phyloP scores from a whole-genome alignment of 2,113 vertebrate species.

The Nycticorax nycticorax region DNA sequence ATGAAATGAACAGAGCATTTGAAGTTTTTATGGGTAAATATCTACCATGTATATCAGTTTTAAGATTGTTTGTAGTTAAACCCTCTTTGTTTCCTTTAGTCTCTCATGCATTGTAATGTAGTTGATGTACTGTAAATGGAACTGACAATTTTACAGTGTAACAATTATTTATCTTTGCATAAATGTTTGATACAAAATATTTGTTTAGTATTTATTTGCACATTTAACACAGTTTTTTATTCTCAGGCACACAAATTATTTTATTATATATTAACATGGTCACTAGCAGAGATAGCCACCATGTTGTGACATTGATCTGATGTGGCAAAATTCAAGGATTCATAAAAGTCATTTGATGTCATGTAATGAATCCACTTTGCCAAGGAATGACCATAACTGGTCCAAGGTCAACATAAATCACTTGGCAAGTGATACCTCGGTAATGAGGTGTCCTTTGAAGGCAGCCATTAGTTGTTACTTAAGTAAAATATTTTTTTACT shows the following conservation, averaged over 20 bases:
- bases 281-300: background rate
- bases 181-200: conserved; percentile 77
- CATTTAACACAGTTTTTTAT: background rate
- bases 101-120: conserved; percentile 64
- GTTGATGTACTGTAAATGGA: conserved; percentile 68
- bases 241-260: background rate
- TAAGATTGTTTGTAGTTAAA: conserved; percentile 62
- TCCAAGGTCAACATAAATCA: background rate
- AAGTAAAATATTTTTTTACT: background rate
- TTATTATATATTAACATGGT: background rate
- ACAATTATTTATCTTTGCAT: conserved; percentile 79
- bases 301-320: background rate
- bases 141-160: conserved; percentile 72
- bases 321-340: background rate
- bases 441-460: background rate
- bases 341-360: background rate
- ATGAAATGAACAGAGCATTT: conserved; percentile 46
- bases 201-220: conserved; percentile 71
- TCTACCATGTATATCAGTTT: conserved; percentile 47
- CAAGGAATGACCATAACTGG: background rate
- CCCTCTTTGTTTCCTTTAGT: conserved; percentile 57
- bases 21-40: conserved; percentile 56
- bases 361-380: background rate
- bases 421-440: background rate
- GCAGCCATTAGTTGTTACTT: background rate